A percentile compares a stretch with the other conserved stretches of the same genome.
Conservation (phyloP, 2,797 vertebrate species). For the Propithecus deckenii region DNA sequence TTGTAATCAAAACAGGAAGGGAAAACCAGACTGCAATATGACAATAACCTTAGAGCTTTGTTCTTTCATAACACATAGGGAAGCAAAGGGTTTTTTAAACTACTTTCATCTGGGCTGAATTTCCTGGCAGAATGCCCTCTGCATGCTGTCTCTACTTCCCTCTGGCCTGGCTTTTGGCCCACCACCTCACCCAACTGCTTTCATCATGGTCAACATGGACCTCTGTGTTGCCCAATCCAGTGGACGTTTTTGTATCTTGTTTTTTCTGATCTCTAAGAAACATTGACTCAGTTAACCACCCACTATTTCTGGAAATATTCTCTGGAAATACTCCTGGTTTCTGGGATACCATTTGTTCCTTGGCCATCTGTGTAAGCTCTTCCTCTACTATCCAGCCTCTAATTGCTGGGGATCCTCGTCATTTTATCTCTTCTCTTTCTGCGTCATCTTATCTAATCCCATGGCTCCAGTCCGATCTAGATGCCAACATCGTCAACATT, state of each 20-base stretch:
- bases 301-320: not conserved
- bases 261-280: conserved; percentile 22
- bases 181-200: not conserved
- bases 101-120: conserved; percentile 45
- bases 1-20: conserved; percentile 74
- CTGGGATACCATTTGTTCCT: not conserved
- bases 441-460: not conserved
- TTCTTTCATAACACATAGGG: conserved; percentile 43
- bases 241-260: not conserved
- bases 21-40: conserved; percentile 46
- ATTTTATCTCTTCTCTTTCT: not conserved
- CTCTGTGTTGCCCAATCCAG: not conserved
- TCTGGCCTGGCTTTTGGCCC: not conserved
- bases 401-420: not conserved
- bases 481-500: not conserved
- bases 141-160: not conserved
- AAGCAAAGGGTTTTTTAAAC: conserved; percentile 44
- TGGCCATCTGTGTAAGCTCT: not conserved
- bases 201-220: not conserved
- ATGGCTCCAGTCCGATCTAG: not conserved
- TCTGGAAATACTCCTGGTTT: not conserved
- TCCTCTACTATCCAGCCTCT: not conserved
- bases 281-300: not conserved
- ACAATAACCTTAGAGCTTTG: conserved; percentile 62
- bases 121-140: conserved; percentile 25